Base-by-base conservation (phyloP, 2,888 invertebrate species). In the Arge pagana region DNA sequence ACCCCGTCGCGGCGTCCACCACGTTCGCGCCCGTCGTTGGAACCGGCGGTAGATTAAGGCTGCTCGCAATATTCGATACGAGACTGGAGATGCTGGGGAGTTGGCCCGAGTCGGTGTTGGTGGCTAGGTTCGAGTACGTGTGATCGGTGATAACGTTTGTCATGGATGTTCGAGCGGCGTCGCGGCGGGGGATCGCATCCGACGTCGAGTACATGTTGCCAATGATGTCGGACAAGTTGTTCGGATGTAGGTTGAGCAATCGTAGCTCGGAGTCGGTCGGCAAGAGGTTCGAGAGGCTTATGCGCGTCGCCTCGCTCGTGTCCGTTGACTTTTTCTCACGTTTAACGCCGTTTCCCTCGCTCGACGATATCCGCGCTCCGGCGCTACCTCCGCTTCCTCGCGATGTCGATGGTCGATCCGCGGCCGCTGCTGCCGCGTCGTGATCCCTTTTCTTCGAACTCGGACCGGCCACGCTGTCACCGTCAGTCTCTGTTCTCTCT, bases 51-150 rank as follows among this genome's bases (percentile, higher is more conserved):
- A 33, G 54, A n/a, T 48, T 52, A 15, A 52, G 45, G 23, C 52
- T 57, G 5, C 49, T 52, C 3, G 58, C 53, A 26, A 63, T 52
- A 48, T 62, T 56, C 3, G 61, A 61, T 6, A 60, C 58, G 7
- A 66, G 50, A 24, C 55, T 63, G 4, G 62, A 61, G 41, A 64
- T 60, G 37, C 59, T 66, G 2, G 63, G 64, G 10, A 65, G 37
- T 31, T 58, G 64, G 26, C 52, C 41, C 13, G 55, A 59, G 3
- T 35, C 42, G 35, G 37, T 43, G 31, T 41, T 59, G 1, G 41
- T 49, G 7, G 55, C 54, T 30, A 61, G 21, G 53, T 65, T 66
- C 2, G 68, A 67, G 43, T 68, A 67, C 1, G 68, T 71, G 30
- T 68, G 70, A 61, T 70, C 68, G 36, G 18, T 65, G 16, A 57